Evolutionary conservation across 1,140 invertebrate species (phyloP), one percentile per base, ranked within the genome.

Genomic region (Zophobas morio): DNA sequence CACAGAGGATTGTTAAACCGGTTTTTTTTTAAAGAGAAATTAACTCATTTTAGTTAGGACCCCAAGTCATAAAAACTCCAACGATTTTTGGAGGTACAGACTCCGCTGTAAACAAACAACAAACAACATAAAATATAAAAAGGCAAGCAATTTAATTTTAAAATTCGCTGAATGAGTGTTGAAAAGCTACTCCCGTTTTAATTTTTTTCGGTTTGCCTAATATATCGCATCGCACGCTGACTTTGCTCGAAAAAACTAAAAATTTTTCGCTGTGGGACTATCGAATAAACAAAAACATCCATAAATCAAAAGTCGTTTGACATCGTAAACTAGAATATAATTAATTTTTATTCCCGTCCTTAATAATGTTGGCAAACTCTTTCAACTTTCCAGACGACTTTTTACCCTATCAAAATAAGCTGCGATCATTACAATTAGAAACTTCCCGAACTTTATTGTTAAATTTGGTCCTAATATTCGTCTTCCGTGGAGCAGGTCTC

Each of bases 341-440:
- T 66, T 66, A 66, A 46, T 66, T 66, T 66, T 66, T 66, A 32
- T 66, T 33, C 39, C 60, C 20, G 32, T 66, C n/a, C n/a, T 66
- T 42, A 66, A 32, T 60, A 60, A 60, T 60, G 34, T n/a, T 35
- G 56, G 34, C 34, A 40, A 66, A 42, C 60, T 66, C 42, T 63
- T 46, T 66, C 39, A 66, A 66, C 37, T 66, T 66, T 66, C 60
- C 60, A 66, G 60, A 66, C 60, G 8, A 2, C 2, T 37, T 66
- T 66, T 66, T 57, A 2, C n/a, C n/a, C 39, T 54, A n/a, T 33
- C 53, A 54, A 33, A 54, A 3, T 20, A 54, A 54, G 53, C 35
- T 54, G 35, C 53, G 53, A 54, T 54, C 53, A 54, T 36, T 60
- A 36, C 56, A 60, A 60, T 60, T 60, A 60, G 56, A 60, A 39